Base-by-base conservation (phyloP, 2,113 vertebrate genomes). In the Stomatorhinus ivindoensis region DNA sequence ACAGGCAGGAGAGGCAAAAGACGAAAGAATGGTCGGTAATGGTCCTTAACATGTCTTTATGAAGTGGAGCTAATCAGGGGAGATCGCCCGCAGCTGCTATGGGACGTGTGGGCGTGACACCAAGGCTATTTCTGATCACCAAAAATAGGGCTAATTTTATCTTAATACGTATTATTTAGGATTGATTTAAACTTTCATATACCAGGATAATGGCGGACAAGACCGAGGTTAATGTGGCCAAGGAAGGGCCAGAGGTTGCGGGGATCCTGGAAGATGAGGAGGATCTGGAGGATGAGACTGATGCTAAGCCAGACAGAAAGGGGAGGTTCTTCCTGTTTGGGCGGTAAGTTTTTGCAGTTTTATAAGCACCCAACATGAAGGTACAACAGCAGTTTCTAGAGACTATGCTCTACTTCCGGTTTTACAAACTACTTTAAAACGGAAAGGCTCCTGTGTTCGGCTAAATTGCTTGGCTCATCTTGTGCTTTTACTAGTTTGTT, bases 231-330 rank as follows among this genome's bases (percentile, higher is more conserved):
- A 90, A 90, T 6, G 82, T 88, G 4, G 50, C 11, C 4, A 0
- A 31, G 8, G 91, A 0, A 21, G 44, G 1, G 65, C 73, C 51
- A 48, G 47, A 90, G 31, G n/a, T 1, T 42, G 92, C 91, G 3
- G 83, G 31, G 65, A 31, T 31, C 9, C 8, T 61, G 24, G 24
- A 61, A 7, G 55, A 58, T 21, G 55, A 58, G 0, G 55, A 24
- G 55, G 21, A 61, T 27, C 61, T 1, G 1, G 92, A 3, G n/a
- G 96, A 96, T 55, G 0, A 65, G 0, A 88, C 90, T 1, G 96
- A 96, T 58, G 97, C 97, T 83, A 97, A 91, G 90, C 97, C 97
- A 44, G 96, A 97, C 88, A 96, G 97, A 92, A 96, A 90, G 35
- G 94, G 94, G 13, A 96, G 96, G 89, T 94, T 95, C n/a, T 90